These are phyloP conservation scores for Eristalis arbustorum DNA, from an alignment of 2,888 invertebrate species.

Conservation along the genomic window DNA sequence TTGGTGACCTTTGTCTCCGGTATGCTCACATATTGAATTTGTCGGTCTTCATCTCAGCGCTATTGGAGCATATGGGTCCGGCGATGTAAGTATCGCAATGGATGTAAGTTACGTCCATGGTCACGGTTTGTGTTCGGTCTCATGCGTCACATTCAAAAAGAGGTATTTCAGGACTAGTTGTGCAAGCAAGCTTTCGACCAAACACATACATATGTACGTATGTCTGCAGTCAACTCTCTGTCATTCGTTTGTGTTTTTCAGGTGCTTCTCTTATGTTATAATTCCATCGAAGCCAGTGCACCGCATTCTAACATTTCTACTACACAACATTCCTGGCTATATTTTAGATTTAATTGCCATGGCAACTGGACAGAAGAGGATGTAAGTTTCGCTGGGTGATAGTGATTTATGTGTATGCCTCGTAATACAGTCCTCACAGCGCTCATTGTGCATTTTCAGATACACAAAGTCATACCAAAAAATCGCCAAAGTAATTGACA, in stretches of 20 bases:
- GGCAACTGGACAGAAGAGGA: conserved; percentile 79
- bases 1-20: conserved; percentile 46
- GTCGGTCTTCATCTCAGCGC: conserved; percentile 44
- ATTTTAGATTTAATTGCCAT: conserved; percentile 80
- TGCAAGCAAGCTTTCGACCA: conserved; percentile 28
- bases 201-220: conserved; percentile 40
- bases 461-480: conserved; percentile 78
- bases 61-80: conserved; percentile 37
- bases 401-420: conserved; percentile 52
- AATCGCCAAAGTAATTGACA: conserved; percentile 79
- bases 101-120: conserved; percentile 58
- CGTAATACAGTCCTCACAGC: conserved; percentile 37
- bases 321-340: conserved; percentile 80
- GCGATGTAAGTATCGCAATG: conserved; percentile 6
- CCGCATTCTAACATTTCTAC: conserved; percentile 78
- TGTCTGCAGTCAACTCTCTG: conserved; percentile 42
- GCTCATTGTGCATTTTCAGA: conserved; percentile 70
- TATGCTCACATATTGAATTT: conserved; percentile 44
- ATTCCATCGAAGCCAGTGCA: conserved; percentile 79
- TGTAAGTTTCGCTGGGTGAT: conserved; percentile 76
- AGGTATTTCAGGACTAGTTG: conserved; percentile 21
- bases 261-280: conserved; percentile 81
- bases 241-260: conserved; percentile 73
- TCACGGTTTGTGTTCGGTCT: conserved; percentile 23
- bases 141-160: conserved; percentile 16